Evolutionary conservation across 2,113 vertebrate genomes (phyloP), one percentile per base, ranked within the genome.

Genomic region (Sinocyclocheilus anophthalmus): DNA sequence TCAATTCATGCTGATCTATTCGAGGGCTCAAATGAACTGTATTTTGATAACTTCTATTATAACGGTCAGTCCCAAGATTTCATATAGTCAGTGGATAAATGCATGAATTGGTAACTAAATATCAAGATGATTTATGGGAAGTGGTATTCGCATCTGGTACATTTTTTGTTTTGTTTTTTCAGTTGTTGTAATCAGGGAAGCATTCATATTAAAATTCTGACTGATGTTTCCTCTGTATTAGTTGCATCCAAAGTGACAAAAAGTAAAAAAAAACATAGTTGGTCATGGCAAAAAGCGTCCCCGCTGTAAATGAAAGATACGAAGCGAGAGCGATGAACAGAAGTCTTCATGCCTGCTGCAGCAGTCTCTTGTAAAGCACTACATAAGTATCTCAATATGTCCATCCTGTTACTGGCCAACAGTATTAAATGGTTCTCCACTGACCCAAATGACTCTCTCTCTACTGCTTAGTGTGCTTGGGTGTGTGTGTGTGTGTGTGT

Each of bases 321-420:
- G 65, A 70, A 61, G 57, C 39, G 30, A 24, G 37, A 45, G 5
- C 42, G 57, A 80, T 63, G 57, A 80, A 45, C 77, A n/a, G 33
- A 82, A 42, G 22, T 69, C 80, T 69, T 50, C n/a, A 67, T 63
- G 42, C 42, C 5, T 65, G 24, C 48, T 80, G 57, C 57, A 76
- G 57, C 55, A 45, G 83, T 82, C 84, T 83, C 42, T 72, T 77
- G 13, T 84, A 88, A 86, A 84, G 48, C 57, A 16, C 87, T 72
- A 11, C 63, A 79, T 87, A 89, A 87, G 82, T 81, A 85, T 81
- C 70, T 89, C 88, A 87, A 53, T 84, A 67, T 88, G 88, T 86
- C 72, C 76, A 85, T 8, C 73, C 42, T 85, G 75, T 84, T 83
- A 75, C 63, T 79, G 57, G 75, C 86, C 81, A 86, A 72, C 7